Evolutionary conservation across 1,140 invertebrate species (phyloP).

Genomic region (Tenebrio molitor): DNA sequence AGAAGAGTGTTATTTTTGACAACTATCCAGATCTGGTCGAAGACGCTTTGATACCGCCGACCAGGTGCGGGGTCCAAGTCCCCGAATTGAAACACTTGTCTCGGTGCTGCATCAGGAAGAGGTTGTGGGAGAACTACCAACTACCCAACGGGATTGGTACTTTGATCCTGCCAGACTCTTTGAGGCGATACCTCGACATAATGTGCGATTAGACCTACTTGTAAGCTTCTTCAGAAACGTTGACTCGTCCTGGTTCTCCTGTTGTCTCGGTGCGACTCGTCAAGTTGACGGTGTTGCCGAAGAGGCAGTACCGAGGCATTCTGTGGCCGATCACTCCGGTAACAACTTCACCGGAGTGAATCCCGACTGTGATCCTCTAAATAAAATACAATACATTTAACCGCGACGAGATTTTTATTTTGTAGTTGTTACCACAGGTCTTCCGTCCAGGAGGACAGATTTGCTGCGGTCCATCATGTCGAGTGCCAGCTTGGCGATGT

Average conservation of each 20-base stretch:
- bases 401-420: neutral
- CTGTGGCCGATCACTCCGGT: constrained; percentile 97
- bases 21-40: constrained; percentile 75
- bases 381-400: constrained; percentile 54
- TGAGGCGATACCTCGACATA: constrained; percentile 81
- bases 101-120: constrained; percentile 76
- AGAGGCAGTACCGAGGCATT: constrained; percentile 97
- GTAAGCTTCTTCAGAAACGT: constrained; percentile 95
- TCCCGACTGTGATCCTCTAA: constrained; percentile 95
- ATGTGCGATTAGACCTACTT: constrained; percentile 81
- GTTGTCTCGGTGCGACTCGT: constrained; percentile 97
- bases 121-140: constrained; percentile 76
- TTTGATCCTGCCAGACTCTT: constrained; percentile 73
- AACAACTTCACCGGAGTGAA: constrained; percentile 96
- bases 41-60: constrained; percentile 73
- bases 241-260: constrained; percentile 90
- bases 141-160: constrained; percentile 79
- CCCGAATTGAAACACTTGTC: constrained; percentile 75
- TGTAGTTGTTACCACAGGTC: constrained; percentile 82
- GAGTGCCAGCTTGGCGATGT: constrained; percentile 91
- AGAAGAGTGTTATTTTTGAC: constrained; percentile 70
- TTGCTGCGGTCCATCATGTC: constrained; percentile 97
- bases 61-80: constrained; percentile 73
- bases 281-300: constrained; percentile 96
- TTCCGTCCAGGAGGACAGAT: constrained; percentile 87